Base-by-base conservation (phyloP, 2,113 vertebrate genomes). In the Sigmodon hispidus region DNA sequence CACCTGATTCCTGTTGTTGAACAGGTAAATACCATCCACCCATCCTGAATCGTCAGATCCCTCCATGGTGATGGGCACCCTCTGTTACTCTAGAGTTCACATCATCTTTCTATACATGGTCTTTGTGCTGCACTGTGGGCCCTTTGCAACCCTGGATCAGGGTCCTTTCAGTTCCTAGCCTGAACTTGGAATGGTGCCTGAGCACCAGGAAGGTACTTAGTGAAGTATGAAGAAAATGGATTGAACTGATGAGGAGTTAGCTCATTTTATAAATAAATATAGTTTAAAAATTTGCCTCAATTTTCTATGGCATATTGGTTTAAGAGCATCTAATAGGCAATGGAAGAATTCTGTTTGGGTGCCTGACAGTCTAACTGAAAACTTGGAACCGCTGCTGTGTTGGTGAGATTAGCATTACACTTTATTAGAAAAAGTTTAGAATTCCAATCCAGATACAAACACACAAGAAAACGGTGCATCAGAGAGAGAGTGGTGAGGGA, bases 261-360 rank as follows among this genome's bases (percentile, higher is more conserved):
- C 40, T 87, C 40, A 6, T 86, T 94, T 96, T 87, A 69, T 69
- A 94, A 95, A 63, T 50, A 90, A 73, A 59, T 61, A 22, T 59
- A 21, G 55, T 83, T 94, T 16, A 75, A 79, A 80, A 93, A 45
- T 73, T 83, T 45, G 36, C 10, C 83, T 87, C 70, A 22, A 43
- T 40, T 80, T 79, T 87, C 76, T 50, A 29, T 50, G 73, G 50
- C 40, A 29, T 24, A 40, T 34, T 70, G 22, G 19, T n/a, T 69
- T 84, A 75, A 65, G 36, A 76, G 26, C 65, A 84, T 91, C 31
- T 48, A 22, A 16, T 3, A 59, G 69, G 57, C 24, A 24, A 79
- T 21, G 40, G 52, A 94, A 87, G 40, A 89, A 92, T 91, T 73
- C 85, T 86, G 89, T 67, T 40, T 92, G 75, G 17, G 52, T 81